Base-by-base conservation (phyloP, 2,113 vertebrate genomes). In the Xenopus laevis region DNA sequence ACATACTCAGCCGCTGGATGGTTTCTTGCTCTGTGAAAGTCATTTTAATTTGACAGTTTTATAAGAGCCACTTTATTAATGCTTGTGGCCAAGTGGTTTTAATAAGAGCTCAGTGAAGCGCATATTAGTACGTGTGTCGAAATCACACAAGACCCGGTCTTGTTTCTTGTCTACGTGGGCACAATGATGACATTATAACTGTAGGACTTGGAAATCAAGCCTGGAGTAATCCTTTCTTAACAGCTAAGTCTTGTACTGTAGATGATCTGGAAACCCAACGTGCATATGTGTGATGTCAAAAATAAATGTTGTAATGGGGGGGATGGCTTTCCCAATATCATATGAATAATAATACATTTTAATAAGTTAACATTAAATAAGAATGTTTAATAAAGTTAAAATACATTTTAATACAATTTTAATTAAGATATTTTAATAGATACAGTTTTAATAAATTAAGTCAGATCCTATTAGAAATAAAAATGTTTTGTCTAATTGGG, bases 11-110 rank as follows among this genome's bases (percentile, higher is more conserved):
- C 47, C 47, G 15, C 1, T 10, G 47, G 47, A 50, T 33, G 72
- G 66, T 74, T 67, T 59, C 64, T 18, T 47, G 33, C 18, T 57
- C 16, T 46, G 53, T 58, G 30, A 58, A 18, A 74, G 8, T 20
- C 53, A 65, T 33, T 65, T 59, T 13, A 20, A 59, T 30, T 27
- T 33, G 72, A 60, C 53, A 47, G 72, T n/a, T 74, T 74, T 74
- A 59, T 59, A 40, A 66, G 63, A 9, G 46, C n/a, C 13, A 50
- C 55, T 74, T 74, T 74, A 74, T 59, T 60, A 67, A 67, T 30
- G 55, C 72, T 65, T 2, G 50, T 45, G 13, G 40, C 64, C 72
- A 60, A 74, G 47, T 50, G 72, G 33, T 66, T 58, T 67, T 74
- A 67, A 74, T 74, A 66, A 73, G 53, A 21, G 17, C 46, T 72